Base-by-base conservation (phyloP, 2,888 invertebrate species). In the Drosophila lacicola region DNA sequence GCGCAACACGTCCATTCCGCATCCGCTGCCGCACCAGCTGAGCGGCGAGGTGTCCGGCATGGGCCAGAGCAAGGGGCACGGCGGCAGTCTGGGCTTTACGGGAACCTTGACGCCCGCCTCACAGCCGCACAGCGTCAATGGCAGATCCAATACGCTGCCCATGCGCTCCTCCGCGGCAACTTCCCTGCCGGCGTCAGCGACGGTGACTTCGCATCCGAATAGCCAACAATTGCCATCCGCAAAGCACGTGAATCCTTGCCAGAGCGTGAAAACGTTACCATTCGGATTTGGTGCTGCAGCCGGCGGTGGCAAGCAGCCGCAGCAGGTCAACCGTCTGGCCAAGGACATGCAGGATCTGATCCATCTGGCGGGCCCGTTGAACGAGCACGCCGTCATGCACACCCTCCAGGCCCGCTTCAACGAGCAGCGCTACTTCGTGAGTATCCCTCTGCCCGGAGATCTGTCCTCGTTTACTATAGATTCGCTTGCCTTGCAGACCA, bases 321-420 rank as follows among this genome's bases (percentile, higher is more conserved):
- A 77, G 21, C 74, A 69, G 53, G 33, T 29, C 39, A 71, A 62
- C 47, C 68, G 71, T n/a, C 14, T 67, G 70, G 68, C 81, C 41
- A 91, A 90, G 62, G 92, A 96, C 92, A 94, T 97, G 91, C 96
- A 97, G 90, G 98, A 98, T 93, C 95, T 98, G 88, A 98, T 98
- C 91, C 98, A 98, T 93, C 94, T 98, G 89, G 95, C 96, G 49
- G 98, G 97, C 37, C 98, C 98, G 56, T 95, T 98, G 88, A 98
- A 98, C 37, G 98, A 98, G 93, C 98, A 98, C 92, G 97, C 98
- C 65, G 96, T 98, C 51, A 96, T 98, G 93, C 95, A 97, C 91
- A 97, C 97, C 89, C 94, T 98, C 77, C 97, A 98, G 91, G 96
- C 97, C 10, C 94, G 98, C 90, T 98, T 98, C 93, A 95, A 95